Evolutionary conservation across 2,797 vertebrate species (phyloP), one percentile per base, ranked within the genome.

Genomic region (Pipistrellus kuhlii): DNA sequence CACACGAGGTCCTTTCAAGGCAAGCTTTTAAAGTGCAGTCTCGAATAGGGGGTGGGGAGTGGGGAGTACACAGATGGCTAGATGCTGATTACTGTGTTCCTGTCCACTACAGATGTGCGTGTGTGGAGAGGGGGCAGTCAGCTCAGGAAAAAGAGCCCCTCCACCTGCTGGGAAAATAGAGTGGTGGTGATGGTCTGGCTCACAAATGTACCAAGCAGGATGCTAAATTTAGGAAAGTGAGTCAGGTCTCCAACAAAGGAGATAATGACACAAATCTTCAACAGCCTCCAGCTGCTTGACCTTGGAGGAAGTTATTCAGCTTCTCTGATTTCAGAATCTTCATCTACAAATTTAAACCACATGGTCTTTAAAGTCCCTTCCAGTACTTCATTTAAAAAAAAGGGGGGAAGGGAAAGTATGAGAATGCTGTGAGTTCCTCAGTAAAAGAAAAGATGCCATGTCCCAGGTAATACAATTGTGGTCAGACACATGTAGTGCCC

Each of bases 171-270:
- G 51, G 66, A 72, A 90, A 72, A 80, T 48, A 75, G 3, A 95
- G 73, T 3, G 18, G 12, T 48, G 27, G 32, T 46, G 62, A 53
- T n/a, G 15, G 17, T 66, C 46, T 62, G n/a, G 32, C 41, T 76
- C 75, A 71, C 13, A 62, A 38, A 44, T 84, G 91, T 80, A 92
- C 73, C 32, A 78, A 95, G 68, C 6, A 6, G 27, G 32, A 48
- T 62, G 48, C 46, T 84, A 83, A 71, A 88, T 85, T 81, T 88
- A 88, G 30, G 51, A n/a, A 90, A 59, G 17, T 66, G 35, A 95
- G 15, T 55, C 66, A 84, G 75, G 46, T 64, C 75, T 95, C 92
- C 66, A 86, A 44, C 78, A 41, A 66, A 68, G 18, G 25, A 27
- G 38, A 64, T 84, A 91, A 69, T 85, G 62, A 82, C n/a, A 81